Conservation (phyloP, 2,113 vertebrate genomes). For the Gadus chalcogrammus region DNA sequence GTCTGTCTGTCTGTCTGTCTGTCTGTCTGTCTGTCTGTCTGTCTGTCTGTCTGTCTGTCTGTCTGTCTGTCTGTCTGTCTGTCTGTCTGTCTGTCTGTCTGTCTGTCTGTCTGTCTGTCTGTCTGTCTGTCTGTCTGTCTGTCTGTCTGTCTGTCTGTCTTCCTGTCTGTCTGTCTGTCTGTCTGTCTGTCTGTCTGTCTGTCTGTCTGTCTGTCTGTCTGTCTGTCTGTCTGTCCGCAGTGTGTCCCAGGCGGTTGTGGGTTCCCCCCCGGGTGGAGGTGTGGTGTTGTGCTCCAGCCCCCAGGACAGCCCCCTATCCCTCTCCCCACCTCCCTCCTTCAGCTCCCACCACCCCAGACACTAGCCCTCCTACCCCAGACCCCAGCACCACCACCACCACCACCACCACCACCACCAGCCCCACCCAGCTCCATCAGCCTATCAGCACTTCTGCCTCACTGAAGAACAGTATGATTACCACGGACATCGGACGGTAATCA, state of each 20-base stretch:
- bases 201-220: neutral
- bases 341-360: constrained; percentile 61
- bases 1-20: neutral
- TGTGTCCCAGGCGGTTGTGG: constrained; percentile 61
- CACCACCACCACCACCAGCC: constrained; percentile 22
- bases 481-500: too few relatives aligned
- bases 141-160: neutral
- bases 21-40: neutral
- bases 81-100: neutral
- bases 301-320: constrained; percentile 56
- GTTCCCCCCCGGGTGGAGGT: constrained; percentile 53
- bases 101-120: neutral
- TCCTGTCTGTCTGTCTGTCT: neutral
- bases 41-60: neutral
- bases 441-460: too few relatives aligned
- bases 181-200: neutral
- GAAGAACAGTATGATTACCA: too few relatives aligned
- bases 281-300: constrained; percentile 40
- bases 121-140: neutral
- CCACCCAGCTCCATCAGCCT: neutral
- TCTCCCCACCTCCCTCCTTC: constrained; percentile 64
- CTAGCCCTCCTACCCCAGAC: constrained; percentile 34
- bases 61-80: neutral
- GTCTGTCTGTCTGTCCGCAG: constrained; percentile 33
- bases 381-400: constrained; percentile 21